phyloP scores from a whole-genome alignment of 2,113 vertebrate species.

The Piprites chloris region DNA sequence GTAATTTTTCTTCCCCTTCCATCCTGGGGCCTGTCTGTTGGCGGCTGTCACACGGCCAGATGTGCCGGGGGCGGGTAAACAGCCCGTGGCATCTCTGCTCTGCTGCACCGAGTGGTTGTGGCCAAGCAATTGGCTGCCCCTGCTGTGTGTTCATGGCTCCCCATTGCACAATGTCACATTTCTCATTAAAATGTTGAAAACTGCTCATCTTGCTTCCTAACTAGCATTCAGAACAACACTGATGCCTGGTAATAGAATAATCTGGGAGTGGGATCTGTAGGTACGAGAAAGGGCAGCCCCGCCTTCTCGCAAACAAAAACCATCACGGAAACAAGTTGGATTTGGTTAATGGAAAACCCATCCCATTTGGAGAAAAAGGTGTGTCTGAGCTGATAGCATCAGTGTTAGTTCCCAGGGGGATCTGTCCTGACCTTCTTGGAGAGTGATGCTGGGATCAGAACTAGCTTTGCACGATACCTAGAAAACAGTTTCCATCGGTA shows the following conservation, averaged over 20 bases:
- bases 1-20: not conserved
- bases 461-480: not conserved
- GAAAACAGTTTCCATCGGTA: not conserved
- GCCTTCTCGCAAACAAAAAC: not conserved
- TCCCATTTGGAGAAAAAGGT: not conserved
- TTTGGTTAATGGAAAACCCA: not conserved
- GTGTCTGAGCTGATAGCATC: slow-evolving; percentile 28
- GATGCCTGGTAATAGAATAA: not conserved
- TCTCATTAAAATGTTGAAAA: slow-evolving; percentile 71
- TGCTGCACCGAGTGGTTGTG: not conserved
- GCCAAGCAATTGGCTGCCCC: not conserved
- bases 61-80: not conserved
- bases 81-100: not conserved
- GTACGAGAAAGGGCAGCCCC: not conserved
- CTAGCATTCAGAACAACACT: slow-evolving; percentile 33
- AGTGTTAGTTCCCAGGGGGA: slow-evolving; percentile 37
- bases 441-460: slow-evolving; percentile 48
- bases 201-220: slow-evolving; percentile 26
- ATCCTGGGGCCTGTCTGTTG: not conserved
- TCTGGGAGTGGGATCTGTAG: not conserved
- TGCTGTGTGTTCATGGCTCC: slow-evolving; percentile 19
- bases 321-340: not conserved
- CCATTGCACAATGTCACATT: slow-evolving; percentile 15
- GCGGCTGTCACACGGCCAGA: not conserved
- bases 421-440: slow-evolving; percentile 31